Base-by-base conservation (phyloP, 2,888 invertebrate genomes). In the Catonia carolina region DNA sequence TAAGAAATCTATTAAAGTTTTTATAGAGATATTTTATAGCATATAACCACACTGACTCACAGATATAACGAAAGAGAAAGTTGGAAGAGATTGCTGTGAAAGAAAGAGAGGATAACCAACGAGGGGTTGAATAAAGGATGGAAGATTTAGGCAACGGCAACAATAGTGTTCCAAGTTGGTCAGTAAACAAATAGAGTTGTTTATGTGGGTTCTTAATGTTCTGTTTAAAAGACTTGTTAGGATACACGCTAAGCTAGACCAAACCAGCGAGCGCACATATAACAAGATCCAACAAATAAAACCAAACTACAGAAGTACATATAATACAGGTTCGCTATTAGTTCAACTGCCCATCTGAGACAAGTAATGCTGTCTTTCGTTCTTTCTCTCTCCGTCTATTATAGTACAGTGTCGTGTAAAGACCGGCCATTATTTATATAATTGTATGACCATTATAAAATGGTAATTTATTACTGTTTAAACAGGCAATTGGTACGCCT, bases 381-480 rank as follows among this genome's bases (percentile, higher is more conserved):
- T 17, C 37, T 17, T 8, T 8, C 37, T 8, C n/a, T 7, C 45
- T 45, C 22, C 23, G 14, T 18, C 45, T 23, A 2, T 14, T 8
- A 6, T 8, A 8, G 27, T 27, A 27, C 8, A 42, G 48, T 47
- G 39, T 33, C 36, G 20, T 23, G 51, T 56, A 56, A 56, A 56
- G 35, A 50, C 36, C 49, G 56, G 51, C 56, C 56, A 51, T 56
- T 51, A 56, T 51, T 56, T 51, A 56, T 51, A 51, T 51, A 51
- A 56, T 56, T 56, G 56, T 56, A 50, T 42, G 56, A 39, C 51
- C 56, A 56, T 56, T 56, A 56, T 56, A 56, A 56, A 56, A 56
- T 51, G 41, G 56, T 56, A 50, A 56, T 56, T 56, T 56, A 56
- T 56, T 45, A 56, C 56, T 51, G 56, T 56, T 56, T 56, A 56